Evolutionary conservation across 2,888 invertebrate genomes (phyloP).

Genomic region (Chymomyza fuscimana): DNA sequence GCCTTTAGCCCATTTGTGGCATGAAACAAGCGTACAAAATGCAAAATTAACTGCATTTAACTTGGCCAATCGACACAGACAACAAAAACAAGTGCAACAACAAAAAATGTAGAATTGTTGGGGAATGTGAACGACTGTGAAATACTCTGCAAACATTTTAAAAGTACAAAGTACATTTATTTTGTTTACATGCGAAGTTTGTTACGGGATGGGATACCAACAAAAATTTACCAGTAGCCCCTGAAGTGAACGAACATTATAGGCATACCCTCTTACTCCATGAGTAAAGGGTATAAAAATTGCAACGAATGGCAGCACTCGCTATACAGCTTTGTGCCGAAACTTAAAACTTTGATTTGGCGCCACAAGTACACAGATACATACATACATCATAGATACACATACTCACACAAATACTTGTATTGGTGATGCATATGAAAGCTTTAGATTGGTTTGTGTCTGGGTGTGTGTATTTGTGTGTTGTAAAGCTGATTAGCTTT

Average conservation of each 20-base stretch:
- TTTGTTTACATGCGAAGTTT: too few relatives aligned
- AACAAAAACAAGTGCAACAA: background rate
- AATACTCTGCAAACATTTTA: too few relatives aligned
- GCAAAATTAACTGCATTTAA: constrained; percentile 54
- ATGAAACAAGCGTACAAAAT: constrained; percentile 41
- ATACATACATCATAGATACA: constrained; percentile 4
- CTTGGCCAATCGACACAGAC: constrained; percentile 2
- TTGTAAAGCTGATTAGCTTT: constrained; percentile 57
- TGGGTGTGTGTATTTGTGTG: constrained; percentile 6
- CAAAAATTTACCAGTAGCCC: too few relatives aligned
- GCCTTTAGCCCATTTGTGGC: constrained; percentile 43
- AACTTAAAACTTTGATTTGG: constrained; percentile 47
- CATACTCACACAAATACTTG: constrained; percentile 28
- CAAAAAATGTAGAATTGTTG: background rate
- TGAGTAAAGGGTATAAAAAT: too few relatives aligned
- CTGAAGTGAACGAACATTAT: too few relatives aligned
- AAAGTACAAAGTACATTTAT: too few relatives aligned
- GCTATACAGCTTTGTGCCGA: constrained; percentile 19
- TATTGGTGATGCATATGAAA: constrained; percentile 61
- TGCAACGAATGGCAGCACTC: background rate
- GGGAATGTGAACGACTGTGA: too few relatives aligned
- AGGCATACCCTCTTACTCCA: too few relatives aligned
- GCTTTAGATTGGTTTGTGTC: constrained; percentile 26
- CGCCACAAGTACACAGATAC: background rate
- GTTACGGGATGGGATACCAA: too few relatives aligned